These are phyloP conservation scores for Tetraneura akinire DNA, from an alignment of 1,140 invertebrate species.

Conservation along the genomic window DNA sequence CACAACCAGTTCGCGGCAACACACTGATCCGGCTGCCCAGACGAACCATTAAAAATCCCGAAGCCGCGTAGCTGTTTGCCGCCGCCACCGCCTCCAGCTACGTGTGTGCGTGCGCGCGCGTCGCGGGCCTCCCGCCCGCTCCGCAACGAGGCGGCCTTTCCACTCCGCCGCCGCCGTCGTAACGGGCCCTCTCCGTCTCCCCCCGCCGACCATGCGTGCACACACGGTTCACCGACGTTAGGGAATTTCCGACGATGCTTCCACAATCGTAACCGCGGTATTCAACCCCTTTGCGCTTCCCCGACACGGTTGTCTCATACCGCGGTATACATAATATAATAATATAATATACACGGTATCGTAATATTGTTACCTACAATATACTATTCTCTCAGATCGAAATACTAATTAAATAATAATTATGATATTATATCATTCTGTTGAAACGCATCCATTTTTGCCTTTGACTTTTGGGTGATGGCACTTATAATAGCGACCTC, in stretches of 20 bases:
- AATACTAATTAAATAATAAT: too few relatives aligned
- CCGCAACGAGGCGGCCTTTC: background rate
- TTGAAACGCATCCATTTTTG: too few relatives aligned
- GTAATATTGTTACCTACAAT: too few relatives aligned
- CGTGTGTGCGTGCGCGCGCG: background rate
- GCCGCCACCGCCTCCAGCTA: slow-evolving; percentile 5
- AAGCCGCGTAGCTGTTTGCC: slow-evolving; percentile 24
- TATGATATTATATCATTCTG: too few relatives aligned
- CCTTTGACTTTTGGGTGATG: too few relatives aligned
- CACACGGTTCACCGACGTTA: slow-evolving; percentile 46
- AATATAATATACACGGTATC: background rate
- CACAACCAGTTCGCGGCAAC: slow-evolving; percentile 42
- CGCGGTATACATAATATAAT: background rate
- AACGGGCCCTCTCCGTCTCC: too few relatives aligned
- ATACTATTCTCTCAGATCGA: too few relatives aligned
- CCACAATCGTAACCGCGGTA: background rate
- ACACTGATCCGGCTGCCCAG: slow-evolving; percentile 36
- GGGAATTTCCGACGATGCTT: slow-evolving; percentile 10
- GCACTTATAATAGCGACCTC: too few relatives aligned
- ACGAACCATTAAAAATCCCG: slow-evolving; percentile 40
- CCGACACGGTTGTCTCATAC: background rate
- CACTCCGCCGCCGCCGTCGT: background rate
- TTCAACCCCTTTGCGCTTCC: background rate
- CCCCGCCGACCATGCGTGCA: background rate
- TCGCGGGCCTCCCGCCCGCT: slow-evolving; percentile 9